These are phyloP conservation scores for Sturnus vulgaris DNA, from an alignment of 2,113 vertebrate species.

Conservation along the genomic window DNA sequence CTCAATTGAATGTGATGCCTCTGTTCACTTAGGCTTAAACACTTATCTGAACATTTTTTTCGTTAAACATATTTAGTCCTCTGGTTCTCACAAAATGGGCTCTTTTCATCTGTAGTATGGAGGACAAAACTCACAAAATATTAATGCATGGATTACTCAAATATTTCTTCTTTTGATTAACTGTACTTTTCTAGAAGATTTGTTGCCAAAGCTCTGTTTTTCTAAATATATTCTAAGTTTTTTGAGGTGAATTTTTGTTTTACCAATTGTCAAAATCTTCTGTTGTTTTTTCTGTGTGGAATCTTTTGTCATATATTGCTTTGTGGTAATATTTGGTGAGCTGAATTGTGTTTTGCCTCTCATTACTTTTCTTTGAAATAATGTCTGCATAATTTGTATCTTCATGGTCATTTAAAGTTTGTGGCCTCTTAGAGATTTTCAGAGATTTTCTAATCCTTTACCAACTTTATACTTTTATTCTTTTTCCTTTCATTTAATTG, in stretches of 20 bases:
- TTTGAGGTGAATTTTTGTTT: background rate
- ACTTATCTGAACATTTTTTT: background rate
- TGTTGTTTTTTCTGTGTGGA: background rate
- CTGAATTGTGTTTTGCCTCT: background rate
- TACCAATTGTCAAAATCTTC: background rate
- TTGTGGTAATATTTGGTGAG: background rate
- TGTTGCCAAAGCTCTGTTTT: background rate
- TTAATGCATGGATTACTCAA: background rate
- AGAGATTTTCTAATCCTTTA: background rate
- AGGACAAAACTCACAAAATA: background rate
- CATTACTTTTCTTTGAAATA: background rate
- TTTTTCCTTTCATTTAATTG: background rate
- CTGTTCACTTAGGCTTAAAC: background rate
- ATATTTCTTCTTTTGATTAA: background rate
- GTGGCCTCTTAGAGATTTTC: background rate
- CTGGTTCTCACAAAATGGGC: background rate
- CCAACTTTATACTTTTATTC: accelerated
- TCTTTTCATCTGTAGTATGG: background rate
- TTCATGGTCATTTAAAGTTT: background rate
- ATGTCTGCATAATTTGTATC: background rate
- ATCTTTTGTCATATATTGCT: background rate
- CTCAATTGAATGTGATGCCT: background rate
- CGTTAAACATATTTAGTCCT: background rate
- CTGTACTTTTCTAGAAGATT: background rate
- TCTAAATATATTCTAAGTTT: background rate